phyloP scores from a whole-genome alignment of 2,888 invertebrate species.

The Leptodirus hochenwartii region DNA sequence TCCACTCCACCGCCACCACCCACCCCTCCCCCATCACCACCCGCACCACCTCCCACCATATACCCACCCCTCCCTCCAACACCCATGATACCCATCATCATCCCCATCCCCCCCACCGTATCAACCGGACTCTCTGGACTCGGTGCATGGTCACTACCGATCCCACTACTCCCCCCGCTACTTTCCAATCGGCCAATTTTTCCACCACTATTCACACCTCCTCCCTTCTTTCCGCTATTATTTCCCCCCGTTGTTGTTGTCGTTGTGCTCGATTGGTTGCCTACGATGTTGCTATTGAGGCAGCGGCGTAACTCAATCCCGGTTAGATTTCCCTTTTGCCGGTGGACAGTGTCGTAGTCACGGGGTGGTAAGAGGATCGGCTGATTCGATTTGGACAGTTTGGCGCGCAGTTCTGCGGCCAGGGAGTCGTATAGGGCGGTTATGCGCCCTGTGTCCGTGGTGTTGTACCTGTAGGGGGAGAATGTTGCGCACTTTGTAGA shows the following conservation, averaged over 20 bases:
- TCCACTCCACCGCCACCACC: conserved; percentile 8
- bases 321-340: conserved; percentile 55
- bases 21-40: conserved; percentile 18
- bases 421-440: conserved; percentile 77
- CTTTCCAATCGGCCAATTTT: conserved; percentile 19
- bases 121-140: conserved; percentile 48
- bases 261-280: conserved; percentile 25
- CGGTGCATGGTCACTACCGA: conserved; percentile 76
- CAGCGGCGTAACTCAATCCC: conserved; percentile 52
- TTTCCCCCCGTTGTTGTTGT: conserved; percentile 16
- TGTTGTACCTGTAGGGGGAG: conserved; percentile 21
- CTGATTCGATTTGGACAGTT: conserved; percentile 34
- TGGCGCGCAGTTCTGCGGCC: conserved; percentile 75
- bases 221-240: conserved; percentile 17
- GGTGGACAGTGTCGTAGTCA: conserved; percentile 85
- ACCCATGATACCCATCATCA: conserved; percentile 12
- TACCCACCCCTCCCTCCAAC: too few species aligned
- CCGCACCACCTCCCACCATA: too few species aligned
- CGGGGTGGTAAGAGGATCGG: conserved; percentile 81
- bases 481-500: too few species aligned
- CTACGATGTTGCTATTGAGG: conserved; percentile 50
- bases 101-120: too few species aligned
- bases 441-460: conserved; percentile 29
- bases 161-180: conserved; percentile 66
- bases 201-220: conserved; percentile 1